These are phyloP conservation scores for Rhinatrema bivittatum DNA, from an alignment of 2,797 vertebrate species.

Conservation along the genomic window DNA sequence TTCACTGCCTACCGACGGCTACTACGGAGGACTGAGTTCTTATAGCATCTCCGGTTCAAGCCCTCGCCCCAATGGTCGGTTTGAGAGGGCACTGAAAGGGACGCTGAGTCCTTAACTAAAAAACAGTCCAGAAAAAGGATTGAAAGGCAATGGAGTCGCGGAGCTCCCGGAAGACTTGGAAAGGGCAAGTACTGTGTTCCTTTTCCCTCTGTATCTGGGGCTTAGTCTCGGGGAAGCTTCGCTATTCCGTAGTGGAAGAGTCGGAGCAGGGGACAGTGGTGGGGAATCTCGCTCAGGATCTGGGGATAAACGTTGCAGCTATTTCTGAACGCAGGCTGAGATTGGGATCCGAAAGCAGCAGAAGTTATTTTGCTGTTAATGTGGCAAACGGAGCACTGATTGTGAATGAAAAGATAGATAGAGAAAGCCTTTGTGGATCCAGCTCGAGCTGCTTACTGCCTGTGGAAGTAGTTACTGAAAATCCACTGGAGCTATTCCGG, in stretches of 20 bases:
- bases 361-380: conserved; percentile 77
- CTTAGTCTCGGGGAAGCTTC: conserved; percentile 72
- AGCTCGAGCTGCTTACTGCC: conserved; percentile 65
- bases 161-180: conserved; percentile 58
- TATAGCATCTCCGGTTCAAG: no score
- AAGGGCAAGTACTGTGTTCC: conserved; percentile 80
- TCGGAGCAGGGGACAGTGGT: conserved; percentile 77
- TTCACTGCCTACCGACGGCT: no score
- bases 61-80: no score
- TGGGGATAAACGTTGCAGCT: conserved; percentile 67
- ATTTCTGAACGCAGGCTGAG: conserved; percentile 66
- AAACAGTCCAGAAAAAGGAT: conserved; percentile 24
- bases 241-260: conserved; percentile 83
- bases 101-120: no score
- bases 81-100: no score
- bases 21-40: no score
- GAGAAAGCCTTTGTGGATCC: conserved; percentile 76
- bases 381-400: conserved; percentile 69
- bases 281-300: conserved; percentile 81
- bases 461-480: conserved; percentile 74
- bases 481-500: conserved; percentile 73
- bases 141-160: conserved; percentile 44
- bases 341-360: conserved; percentile 66
- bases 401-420: conserved; percentile 80
- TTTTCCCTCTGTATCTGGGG: conserved; percentile 68